A percentile compares a stretch with the other conserved stretches of the same genome.
Conservation (phyloP, 1,140 invertebrate genomes). For the Zaprionus lachaisei region DNA sequence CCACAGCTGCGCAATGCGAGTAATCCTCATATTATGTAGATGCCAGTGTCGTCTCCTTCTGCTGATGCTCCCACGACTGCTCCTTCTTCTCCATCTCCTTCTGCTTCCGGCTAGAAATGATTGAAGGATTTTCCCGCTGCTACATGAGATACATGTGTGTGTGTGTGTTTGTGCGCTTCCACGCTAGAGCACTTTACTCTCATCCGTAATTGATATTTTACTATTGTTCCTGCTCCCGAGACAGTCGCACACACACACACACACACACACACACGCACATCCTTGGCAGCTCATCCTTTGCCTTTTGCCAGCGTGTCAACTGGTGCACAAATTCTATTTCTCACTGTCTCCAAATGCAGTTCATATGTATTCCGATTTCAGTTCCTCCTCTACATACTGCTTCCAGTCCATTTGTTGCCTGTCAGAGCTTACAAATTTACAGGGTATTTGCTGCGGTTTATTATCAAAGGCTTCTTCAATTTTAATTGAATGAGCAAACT, state of each 20-base stretch:
- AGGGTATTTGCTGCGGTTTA: slow-evolving; percentile 1
- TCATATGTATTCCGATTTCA: slow-evolving; percentile 21
- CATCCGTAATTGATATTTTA: slow-evolving; percentile 78
- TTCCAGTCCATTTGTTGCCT: slow-evolving; percentile 8
- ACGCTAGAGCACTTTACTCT: slow-evolving; percentile 63
- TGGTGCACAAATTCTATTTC: slow-evolving; percentile 77
- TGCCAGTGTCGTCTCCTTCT: slow-evolving; percentile 14
- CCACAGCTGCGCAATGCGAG: slow-evolving; percentile 42
- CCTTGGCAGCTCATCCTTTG: slow-evolving; percentile 10
- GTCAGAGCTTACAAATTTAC: slow-evolving; percentile 7
- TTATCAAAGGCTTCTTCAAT: not conserved
- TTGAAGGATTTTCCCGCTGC: slow-evolving; percentile 69
- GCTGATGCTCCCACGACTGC: not conserved
- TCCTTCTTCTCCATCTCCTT: not conserved
- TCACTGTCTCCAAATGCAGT: slow-evolving; percentile 44
- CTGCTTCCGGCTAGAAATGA: slow-evolving; percentile 64
- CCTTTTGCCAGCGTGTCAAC: slow-evolving; percentile 49
- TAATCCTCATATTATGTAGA: slow-evolving; percentile 43
- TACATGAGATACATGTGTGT: slow-evolving; percentile 1
- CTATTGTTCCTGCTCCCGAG: slow-evolving; percentile 61
- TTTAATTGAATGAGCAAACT: slow-evolving; percentile 27
- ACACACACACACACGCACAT: not conserved
- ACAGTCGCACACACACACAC: slow-evolving; percentile 17
- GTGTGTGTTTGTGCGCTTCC: not conserved
- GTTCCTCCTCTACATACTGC: not conserved